Evolutionary conservation across 2,888 invertebrate species (phyloP), one percentile per base, ranked within the genome.

Genomic region (Clepsis dumicolana): DNA sequence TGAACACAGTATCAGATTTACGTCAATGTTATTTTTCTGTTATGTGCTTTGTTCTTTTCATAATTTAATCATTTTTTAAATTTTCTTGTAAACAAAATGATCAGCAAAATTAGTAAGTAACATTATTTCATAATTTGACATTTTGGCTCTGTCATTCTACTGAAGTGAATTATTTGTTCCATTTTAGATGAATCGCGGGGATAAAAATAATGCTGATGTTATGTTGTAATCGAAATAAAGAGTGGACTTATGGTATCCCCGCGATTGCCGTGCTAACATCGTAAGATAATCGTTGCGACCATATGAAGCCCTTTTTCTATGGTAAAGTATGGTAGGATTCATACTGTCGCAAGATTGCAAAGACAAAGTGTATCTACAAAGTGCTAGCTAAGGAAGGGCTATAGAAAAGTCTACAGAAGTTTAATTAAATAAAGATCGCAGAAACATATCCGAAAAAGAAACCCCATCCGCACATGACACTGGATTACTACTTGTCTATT

Each of bases 371-470:
- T 56, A 35, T 63, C 62, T 67, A 67, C 56, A 50, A 48, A 29
- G 56, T 67, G 62, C n/a, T 56, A 5, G 63, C 52, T 59, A 68
- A 68, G 57, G 12, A 62, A 52, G 63, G 63, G 62, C 35, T 62
- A 44, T 57, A 63, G 57, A 64, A 50, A 66, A 57, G 4, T 57
- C 68, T 70, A 70, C 54, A 32, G 41, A 61, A 65, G 56, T 56
- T 10, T 10, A 62, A 41, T 60, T 16, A 54, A 62, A 62, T 57
- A 1, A 38, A 35, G 16, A 41, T n/a, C 7, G 29, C 7, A 29
- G 27, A 50, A 65, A 65, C 25, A 38, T 44, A 56, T 24, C 50
- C 29, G 54, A 48, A 56, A 67, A 18, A 61, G 18, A 44, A 56
- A 38, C 4, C 14, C 18, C 38, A 38, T 10, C 16, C n/a, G 24